Evolutionary conservation across 1,140 invertebrate species (phyloP).

Genomic region (Uloborus diversus): DNA sequence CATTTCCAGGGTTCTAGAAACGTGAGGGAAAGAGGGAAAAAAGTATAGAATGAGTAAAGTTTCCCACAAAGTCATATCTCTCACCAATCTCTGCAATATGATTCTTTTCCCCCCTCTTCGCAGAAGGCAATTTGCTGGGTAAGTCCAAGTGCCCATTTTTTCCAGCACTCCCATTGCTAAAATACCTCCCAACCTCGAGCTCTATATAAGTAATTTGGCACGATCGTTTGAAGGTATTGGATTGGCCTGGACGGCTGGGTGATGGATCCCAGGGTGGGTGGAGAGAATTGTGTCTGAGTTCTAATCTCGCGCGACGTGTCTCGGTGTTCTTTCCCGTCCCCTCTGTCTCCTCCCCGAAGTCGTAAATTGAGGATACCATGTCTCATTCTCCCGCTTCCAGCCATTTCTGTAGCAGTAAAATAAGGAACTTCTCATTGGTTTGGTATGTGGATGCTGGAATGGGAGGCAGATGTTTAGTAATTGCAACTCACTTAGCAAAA

Average conservation of each 20-base stretch:
- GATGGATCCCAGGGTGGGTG: constrained; percentile 23
- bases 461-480: no score
- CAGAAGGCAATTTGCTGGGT: constrained; percentile 16
- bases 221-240: constrained; percentile 42
- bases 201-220: constrained; percentile 45
- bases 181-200: constrained; percentile 27
- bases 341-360: neutral
- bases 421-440: no score
- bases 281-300: constrained; percentile 20
- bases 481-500: no score
- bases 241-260: constrained; percentile 30
- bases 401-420: no score
- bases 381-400: neutral
- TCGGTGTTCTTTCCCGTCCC: neutral
- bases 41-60: neutral
- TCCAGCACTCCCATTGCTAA: neutral
- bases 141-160: neutral
- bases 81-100: constrained; percentile 35
- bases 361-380: neutral
- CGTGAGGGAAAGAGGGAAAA: neutral
- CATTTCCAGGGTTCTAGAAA: neutral
- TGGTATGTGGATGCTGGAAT: no score
- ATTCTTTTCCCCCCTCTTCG: neutral
- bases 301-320: constrained; percentile 7
- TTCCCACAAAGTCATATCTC: constrained; percentile 3